Percentiles rank a stretch among this genome's conserved stretches.
These are phyloP conservation scores for Bradypodion ventrale DNA, from an alignment of 2,797 vertebrate genomes.

Conservation along the genomic window DNA sequence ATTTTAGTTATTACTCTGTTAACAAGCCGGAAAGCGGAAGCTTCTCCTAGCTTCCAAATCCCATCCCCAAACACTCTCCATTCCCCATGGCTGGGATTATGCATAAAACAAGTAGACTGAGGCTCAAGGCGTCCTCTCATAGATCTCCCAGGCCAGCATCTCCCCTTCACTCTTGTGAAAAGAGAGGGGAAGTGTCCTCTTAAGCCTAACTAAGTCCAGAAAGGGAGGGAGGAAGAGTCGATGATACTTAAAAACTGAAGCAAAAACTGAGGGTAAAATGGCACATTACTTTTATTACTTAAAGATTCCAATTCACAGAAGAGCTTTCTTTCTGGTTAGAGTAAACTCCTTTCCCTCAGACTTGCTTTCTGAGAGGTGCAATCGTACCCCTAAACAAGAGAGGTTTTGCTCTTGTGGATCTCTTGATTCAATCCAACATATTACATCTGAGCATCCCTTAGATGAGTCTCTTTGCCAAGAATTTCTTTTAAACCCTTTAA, in stretches of 20 bases:
- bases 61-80: not conserved
- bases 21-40: not conserved
- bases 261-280: too few species aligned
- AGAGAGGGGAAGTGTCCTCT: not conserved
- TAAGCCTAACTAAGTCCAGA: slow-evolving; percentile 41
- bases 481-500: too few species aligned
- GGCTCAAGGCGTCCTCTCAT: not conserved
- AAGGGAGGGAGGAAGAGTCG: not conserved
- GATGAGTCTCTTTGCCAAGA: too few species aligned
- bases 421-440: too few species aligned
- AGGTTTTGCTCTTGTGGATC: too few species aligned
- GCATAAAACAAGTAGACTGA: rapidly evolving
- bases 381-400: too few species aligned
- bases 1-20: not conserved
- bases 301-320: too few species aligned
- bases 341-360: too few species aligned
- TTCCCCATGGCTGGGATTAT: not conserved
- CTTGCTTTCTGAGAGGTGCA: too few species aligned
- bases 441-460: too few species aligned
- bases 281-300: too few species aligned
- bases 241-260: not conserved
- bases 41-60: not conserved
- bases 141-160: not conserved
- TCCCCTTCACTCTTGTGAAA: not conserved
- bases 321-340: too few species aligned